phyloP scores from a whole-genome alignment of 2,797 vertebrate species.

The Alca torda region DNA sequence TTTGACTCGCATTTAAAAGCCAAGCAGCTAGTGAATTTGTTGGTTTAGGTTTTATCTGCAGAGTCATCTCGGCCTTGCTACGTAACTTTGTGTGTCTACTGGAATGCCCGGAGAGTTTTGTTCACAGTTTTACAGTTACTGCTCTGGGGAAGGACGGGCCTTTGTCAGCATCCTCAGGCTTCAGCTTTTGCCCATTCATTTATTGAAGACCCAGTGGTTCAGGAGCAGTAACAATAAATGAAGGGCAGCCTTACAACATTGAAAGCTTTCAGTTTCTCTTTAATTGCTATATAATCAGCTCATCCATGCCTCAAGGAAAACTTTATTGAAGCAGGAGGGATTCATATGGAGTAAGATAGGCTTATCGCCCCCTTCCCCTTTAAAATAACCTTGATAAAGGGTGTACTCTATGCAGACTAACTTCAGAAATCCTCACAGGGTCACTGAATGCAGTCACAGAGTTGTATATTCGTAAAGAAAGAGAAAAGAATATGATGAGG shows the following conservation, averaged over 20 bases:
- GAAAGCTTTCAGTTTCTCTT: background rate
- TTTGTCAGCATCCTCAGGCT: conserved; percentile 1
- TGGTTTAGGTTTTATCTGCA: background rate
- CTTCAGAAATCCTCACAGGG: background rate
- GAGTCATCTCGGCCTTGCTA: background rate
- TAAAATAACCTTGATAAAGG: background rate
- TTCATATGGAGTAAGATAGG: background rate
- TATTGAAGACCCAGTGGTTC: background rate
- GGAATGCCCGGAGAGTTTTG: background rate
- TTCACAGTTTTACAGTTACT: background rate
- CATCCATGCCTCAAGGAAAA: background rate
- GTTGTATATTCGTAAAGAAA: background rate
- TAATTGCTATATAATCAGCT: background rate
- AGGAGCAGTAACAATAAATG: background rate
- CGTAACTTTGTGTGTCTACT: background rate
- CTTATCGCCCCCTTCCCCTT: background rate
- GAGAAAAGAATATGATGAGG: background rate
- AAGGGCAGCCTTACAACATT: background rate
- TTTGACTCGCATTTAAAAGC: background rate
- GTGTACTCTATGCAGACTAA: background rate
- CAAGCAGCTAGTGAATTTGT: background rate
- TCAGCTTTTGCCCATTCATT: conserved; percentile 22
- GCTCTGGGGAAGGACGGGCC: background rate
- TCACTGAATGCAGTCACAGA: background rate
- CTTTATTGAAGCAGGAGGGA: background rate